A percentile compares a stretch with the other conserved stretches of the same genome.
phyloP scores from a whole-genome alignment of 1,140 invertebrate species.

The Listronotus bonariensis region DNA sequence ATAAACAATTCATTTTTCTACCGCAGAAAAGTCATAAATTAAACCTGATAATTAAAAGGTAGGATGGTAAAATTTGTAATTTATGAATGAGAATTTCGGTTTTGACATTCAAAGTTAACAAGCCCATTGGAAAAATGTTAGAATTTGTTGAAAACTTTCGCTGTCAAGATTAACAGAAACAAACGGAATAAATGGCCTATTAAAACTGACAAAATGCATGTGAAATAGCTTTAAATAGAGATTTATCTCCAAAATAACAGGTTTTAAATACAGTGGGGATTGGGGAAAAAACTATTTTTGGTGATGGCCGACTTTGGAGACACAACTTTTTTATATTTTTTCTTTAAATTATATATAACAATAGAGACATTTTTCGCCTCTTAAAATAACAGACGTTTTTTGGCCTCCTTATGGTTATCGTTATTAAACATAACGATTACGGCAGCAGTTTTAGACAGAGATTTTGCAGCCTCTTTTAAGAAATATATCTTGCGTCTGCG shows the following conservation, averaged over 20 bases:
- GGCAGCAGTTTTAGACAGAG: no score
- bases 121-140: conserved; percentile 29
- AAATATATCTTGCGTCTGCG: no score
- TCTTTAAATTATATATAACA: no score
- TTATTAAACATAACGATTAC: no score
- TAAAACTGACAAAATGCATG: conserved; percentile 25
- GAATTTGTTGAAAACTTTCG: conserved; percentile 30
- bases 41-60: conserved; percentile 35
- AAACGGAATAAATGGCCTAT: conserved; percentile 31
- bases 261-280: no score
- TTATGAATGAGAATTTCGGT: conserved; percentile 30
- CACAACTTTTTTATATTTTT: no score
- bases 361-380: no score
- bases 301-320: no score
- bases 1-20: conserved; percentile 32
- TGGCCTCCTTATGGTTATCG: no score
- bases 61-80: conserved; percentile 32
- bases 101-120: conserved; percentile 20
- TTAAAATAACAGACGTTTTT: no score
- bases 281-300: no score
- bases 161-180: conserved; percentile 21
- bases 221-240: conserved; percentile 1
- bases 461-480: no score
- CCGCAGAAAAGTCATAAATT: conserved; percentile 24
- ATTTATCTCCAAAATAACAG: conserved; percentile 1